These are phyloP conservation scores for Microtus richardsoni DNA, from an alignment of 2,113 vertebrate species.

Conservation along the genomic window DNA sequence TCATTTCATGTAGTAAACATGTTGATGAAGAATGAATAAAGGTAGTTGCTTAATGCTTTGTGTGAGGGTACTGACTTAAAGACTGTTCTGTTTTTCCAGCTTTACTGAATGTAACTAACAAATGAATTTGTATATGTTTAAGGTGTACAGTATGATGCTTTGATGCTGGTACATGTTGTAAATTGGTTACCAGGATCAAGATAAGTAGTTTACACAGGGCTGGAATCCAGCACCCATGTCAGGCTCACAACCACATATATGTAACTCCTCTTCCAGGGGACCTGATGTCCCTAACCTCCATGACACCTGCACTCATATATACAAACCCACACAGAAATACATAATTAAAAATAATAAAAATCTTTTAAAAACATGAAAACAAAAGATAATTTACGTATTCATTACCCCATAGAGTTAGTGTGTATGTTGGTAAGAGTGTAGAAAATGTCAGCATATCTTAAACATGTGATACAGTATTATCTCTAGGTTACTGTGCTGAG, in stretches of 20 bases:
- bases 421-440: not conserved
- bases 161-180: not conserved
- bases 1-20: not conserved
- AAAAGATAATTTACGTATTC: not conserved
- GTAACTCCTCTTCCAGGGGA: not conserved
- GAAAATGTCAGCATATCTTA: not conserved
- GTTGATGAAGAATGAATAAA: not conserved
- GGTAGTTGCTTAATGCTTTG: not conserved
- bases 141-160: not conserved
- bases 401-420: not conserved
- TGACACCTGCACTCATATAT: not conserved
- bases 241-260: not conserved
- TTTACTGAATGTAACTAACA: not conserved
- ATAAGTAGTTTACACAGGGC: not conserved
- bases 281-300: not conserved
- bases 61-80: not conserved
- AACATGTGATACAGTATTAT: not conserved
- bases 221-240: not conserved
- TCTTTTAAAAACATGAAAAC: not conserved
- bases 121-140: not conserved
- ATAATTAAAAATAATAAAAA: not conserved
- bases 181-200: not conserved
- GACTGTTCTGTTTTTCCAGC: not conserved
- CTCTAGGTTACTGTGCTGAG: not conserved
- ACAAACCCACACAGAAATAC: not conserved